Evolutionary conservation across 2,113 vertebrate genomes (phyloP).

Genomic region (Notechis scutatus): DNA sequence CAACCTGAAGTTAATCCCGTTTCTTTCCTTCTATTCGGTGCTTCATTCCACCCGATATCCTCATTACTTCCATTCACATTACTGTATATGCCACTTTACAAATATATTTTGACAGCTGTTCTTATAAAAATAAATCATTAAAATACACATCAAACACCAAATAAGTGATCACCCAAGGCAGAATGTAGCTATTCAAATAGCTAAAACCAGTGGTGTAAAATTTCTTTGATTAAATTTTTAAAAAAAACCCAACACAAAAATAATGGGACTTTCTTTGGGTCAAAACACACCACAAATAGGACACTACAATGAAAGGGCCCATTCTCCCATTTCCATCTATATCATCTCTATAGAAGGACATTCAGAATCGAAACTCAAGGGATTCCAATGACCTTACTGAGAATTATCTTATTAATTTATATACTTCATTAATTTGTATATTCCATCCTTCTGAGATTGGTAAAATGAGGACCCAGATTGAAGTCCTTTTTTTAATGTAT

Average conservation of each 20-base stretch:
- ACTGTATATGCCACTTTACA: not conserved
- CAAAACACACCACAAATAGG: not conserved
- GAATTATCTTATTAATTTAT: not conserved
- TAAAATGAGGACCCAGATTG: too few relatives aligned
- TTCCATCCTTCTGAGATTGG: too few relatives aligned
- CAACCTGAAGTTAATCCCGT: not conserved
- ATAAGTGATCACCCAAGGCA: not conserved
- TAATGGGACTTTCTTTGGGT: not conserved
- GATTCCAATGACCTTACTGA: not conserved
- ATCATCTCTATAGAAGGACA: not conserved
- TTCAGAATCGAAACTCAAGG: not conserved
- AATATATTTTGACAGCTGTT: not conserved
- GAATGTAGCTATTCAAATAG: not conserved
- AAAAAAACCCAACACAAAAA: not conserved
- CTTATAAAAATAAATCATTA: not conserved
- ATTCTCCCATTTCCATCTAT: not conserved
- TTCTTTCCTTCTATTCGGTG: not conserved
- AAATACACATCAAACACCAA: not conserved
- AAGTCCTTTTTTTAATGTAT: too few relatives aligned
- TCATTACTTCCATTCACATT: not conserved
- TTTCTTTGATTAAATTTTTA: not conserved
- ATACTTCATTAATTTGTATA: too few relatives aligned
- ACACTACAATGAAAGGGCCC: not conserved
- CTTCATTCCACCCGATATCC: not conserved
- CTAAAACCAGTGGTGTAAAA: not conserved